phyloP scores from a whole-genome alignment of 2,113 vertebrate genomes.

The Phrynosoma platyrhinos region DNA sequence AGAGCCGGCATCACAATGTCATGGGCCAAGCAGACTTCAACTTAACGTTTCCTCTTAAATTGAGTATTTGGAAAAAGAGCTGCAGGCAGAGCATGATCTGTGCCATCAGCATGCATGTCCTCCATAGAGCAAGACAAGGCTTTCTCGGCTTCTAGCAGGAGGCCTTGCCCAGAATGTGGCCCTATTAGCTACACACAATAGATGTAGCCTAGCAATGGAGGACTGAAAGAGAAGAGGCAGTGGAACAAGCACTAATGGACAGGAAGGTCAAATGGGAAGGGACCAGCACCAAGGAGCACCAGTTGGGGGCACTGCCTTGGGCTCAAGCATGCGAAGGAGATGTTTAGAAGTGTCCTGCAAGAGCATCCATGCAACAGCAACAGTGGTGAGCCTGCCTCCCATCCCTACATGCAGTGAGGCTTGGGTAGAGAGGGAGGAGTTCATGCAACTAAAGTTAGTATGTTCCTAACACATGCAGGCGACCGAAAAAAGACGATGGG shows the following conservation, averaged over 20 bases:
- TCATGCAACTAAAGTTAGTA: conserved; percentile 64
- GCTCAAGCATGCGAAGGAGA: conserved; percentile 40
- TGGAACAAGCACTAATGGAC: neutral
- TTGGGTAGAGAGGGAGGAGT: neutral
- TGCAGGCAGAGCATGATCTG: no score
- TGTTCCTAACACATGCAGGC: conserved; percentile 62
- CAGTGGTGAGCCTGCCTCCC: conserved; percentile 50
- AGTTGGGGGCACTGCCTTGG: neutral
- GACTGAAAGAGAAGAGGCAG: neutral
- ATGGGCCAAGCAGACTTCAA: neutral
- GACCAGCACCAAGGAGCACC: conserved; percentile 1
- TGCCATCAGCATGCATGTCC: neutral
- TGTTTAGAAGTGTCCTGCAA: neutral
- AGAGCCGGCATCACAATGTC: neutral
- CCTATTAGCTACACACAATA: neutral
- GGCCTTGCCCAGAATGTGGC: no score
- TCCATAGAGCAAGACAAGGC: no score
- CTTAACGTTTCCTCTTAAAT: fast-evolving
- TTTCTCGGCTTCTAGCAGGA: neutral
- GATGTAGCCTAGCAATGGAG: neutral
- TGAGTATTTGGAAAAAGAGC: neutral
- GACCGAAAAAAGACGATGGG: neutral
- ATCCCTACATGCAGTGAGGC: neutral
- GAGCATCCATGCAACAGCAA: conserved; percentile 60
- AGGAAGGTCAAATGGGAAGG: neutral